phyloP scores from a whole-genome alignment of 2,113 vertebrate genomes.

The Pristiophorus japonicus region DNA sequence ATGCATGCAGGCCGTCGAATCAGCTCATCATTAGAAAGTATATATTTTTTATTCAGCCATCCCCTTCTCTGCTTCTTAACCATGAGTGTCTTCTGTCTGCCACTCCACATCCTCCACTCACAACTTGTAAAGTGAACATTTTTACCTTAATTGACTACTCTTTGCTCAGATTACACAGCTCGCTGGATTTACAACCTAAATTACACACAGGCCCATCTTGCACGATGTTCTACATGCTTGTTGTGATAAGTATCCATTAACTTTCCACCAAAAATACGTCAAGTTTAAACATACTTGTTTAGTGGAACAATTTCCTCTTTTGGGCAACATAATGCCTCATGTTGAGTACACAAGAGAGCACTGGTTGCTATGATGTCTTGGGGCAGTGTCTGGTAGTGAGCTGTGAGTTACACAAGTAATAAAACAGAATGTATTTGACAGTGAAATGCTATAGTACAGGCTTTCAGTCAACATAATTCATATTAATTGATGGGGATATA shows the following conservation, averaged over 20 bases:
- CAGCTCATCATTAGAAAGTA: background rate
- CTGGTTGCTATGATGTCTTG: background rate
- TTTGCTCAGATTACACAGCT: slow-evolving; percentile 3
- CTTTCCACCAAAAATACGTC: background rate
- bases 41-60: background rate
- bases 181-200: slow-evolving; percentile 10
- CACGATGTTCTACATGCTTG: slow-evolving; percentile 17
- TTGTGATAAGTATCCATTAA: slow-evolving; percentile 1
- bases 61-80: background rate
- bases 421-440: background rate
- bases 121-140: background rate
- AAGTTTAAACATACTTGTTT: background rate
- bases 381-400: background rate
- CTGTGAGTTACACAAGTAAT: background rate
- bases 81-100: background rate
- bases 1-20: background rate
- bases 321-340: background rate
- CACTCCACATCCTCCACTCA: background rate
- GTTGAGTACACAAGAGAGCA: background rate
- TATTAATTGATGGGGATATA: slow-evolving; percentile 10
- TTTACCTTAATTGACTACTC: slow-evolving; percentile 25
- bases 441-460: background rate
- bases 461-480: background rate
- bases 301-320: slow-evolving; percentile 13
- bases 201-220: background rate